Evolutionary conservation across 2,113 vertebrate genomes (phyloP).

Genomic region (Fregetta grallaria): DNA sequence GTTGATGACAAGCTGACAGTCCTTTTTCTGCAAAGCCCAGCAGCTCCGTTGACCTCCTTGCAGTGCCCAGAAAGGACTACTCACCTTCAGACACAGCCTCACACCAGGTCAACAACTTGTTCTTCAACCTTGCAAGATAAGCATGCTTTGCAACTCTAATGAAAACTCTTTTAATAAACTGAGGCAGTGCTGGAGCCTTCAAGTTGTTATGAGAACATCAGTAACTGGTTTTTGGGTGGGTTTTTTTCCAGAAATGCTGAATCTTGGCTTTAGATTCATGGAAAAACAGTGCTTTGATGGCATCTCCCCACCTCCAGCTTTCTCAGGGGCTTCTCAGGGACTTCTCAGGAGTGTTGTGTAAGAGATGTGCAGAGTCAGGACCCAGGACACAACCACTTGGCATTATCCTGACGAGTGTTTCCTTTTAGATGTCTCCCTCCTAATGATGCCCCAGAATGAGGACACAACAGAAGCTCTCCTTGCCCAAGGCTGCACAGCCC

Average conservation of each 20-base stretch:
- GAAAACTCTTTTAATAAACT: neutral
- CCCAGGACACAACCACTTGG: fast-evolving
- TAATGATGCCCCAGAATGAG: neutral
- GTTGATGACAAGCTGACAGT: neutral
- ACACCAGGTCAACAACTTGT: neutral
- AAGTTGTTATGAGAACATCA: neutral
- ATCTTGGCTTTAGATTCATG: neutral
- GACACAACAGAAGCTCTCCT: neutral
- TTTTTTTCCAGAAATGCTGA: neutral
- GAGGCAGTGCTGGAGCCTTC: neutral
- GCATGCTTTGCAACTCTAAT: neutral
- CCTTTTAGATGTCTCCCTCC: neutral
- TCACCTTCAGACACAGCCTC: neutral
- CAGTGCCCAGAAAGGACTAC: neutral
- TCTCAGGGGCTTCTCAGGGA: neutral
- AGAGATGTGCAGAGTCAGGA: neutral
- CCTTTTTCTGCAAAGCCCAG: neutral
- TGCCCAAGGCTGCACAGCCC: neutral
- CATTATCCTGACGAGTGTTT: neutral
- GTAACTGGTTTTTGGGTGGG: neutral
- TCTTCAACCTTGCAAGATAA: neutral
- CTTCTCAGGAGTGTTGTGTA: neutral
- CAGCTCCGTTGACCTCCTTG: fast-evolving
- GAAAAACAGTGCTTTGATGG: neutral
- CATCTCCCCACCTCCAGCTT: neutral